Evolutionary conservation across 2,888 invertebrate species (phyloP).

Genomic region (Zhengitettix transpicula): DNA sequence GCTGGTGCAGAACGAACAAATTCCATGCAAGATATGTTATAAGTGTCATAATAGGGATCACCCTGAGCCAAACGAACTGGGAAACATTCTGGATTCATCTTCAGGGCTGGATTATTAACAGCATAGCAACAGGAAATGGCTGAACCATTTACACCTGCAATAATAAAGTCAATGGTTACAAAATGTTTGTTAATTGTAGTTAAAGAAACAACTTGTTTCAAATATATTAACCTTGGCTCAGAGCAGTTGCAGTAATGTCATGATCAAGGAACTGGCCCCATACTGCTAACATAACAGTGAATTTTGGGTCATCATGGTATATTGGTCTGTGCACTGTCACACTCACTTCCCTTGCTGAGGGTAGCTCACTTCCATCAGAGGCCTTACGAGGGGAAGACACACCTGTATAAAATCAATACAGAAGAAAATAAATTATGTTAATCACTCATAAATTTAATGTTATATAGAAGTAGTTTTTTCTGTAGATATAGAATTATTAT

Average conservation of each 20-base stretch:
- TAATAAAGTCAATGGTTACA: not conserved
- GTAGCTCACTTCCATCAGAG: conserved; percentile 35
- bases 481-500: no score
- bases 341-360: conserved; percentile 61
- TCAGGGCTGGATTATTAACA: conserved; percentile 16
- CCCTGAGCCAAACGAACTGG: conserved; percentile 43
- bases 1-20: conserved; percentile 70
- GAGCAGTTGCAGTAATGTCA: conserved; percentile 70
- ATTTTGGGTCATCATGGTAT: conserved; percentile 53
- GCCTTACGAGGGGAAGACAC: conserved; percentile 45
- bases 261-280: conserved; percentile 84
- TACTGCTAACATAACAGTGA: conserved; percentile 70
- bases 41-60: conserved; percentile 51
- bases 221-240: conserved; percentile 42
- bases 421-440: not conserved
- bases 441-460: not conserved
- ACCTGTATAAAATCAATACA: conserved; percentile 32
- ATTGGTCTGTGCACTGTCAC: conserved; percentile 54
- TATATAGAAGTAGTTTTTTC: not conserved
- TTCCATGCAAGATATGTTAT: conserved; percentile 64
- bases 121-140: conserved; percentile 52
- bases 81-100: conserved; percentile 61
- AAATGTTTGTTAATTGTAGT: not conserved
- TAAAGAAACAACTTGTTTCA: not conserved
- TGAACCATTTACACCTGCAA: conserved; percentile 34